Evolutionary conservation across 2,888 invertebrate species (phyloP).

Genomic region (Heliconius ethilla): DNA sequence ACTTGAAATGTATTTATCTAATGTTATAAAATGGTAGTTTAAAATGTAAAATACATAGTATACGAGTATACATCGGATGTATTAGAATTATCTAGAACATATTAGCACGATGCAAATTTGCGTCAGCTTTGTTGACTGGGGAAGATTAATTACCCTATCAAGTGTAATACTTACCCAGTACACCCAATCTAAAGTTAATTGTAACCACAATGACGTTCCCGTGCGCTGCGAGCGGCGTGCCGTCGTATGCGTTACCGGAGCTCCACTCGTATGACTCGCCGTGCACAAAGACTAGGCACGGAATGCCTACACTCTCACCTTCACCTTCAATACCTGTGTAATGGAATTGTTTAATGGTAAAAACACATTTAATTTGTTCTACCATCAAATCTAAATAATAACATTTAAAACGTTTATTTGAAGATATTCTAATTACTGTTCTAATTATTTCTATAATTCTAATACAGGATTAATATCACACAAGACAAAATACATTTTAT

Average conservation of each 20-base stretch:
- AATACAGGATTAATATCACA: not conserved
- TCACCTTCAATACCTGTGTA: constrained; percentile 62
- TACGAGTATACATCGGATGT: not conserved
- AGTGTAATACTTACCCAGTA: constrained; percentile 85
- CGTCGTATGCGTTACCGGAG: constrained; percentile 98
- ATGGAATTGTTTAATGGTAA: constrained; percentile 35
- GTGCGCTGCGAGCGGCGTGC: constrained; percentile 95
- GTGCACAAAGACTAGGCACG: constrained; percentile 94
- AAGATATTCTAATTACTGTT: not conserved
- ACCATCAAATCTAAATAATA: not conserved
- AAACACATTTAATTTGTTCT: not conserved
- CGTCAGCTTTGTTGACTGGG: constrained; percentile 1
- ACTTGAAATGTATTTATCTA: not conserved
- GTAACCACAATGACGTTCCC: constrained; percentile 95
- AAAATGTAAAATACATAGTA: not conserved
- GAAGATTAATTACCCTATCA: constrained; percentile 21
- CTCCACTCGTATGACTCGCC: constrained; percentile 99
- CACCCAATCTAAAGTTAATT: constrained; percentile 94
- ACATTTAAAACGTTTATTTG: not conserved
- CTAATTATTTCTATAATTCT: too few species aligned
- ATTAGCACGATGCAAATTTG: not conserved
- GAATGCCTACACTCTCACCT: constrained; percentile 82
- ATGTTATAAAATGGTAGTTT: not conserved
- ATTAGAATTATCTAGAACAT: not conserved
- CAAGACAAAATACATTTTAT: not conserved